A percentile compares a stretch with the other conserved stretches of the same genome.
phyloP scores from a whole-genome alignment of 2,888 invertebrate species.

The Mesochorus sp. region DNA sequence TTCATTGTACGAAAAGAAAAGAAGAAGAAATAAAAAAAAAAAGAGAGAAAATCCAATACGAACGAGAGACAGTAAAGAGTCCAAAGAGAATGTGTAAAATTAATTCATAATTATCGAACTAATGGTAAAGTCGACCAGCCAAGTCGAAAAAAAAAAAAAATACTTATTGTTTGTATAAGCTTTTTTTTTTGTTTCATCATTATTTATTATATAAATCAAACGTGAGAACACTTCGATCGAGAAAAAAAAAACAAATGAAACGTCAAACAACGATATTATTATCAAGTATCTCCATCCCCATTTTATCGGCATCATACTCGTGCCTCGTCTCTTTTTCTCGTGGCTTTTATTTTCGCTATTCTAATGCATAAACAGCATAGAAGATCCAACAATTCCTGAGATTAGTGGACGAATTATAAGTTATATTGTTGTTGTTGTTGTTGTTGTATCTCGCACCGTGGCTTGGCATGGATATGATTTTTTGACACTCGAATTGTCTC shows the following conservation, averaged over 20 bases:
- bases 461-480: not conserved
- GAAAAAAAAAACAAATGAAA: conserved; percentile 47
- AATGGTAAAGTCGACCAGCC: no score
- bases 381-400: conserved; percentile 64
- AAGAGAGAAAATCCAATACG: not conserved
- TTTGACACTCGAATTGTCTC: not conserved
- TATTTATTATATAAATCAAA: no score
- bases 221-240: conserved; percentile 17
- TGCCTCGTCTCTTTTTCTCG: conserved; percentile 17
- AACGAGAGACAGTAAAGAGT: not conserved
- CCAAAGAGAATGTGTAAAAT: not conserved
- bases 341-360: conserved; percentile 26
- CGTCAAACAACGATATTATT: conserved; percentile 55
- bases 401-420: conserved; percentile 67
- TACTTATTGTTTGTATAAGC: no score
- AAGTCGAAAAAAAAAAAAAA: no score
- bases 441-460: conserved; percentile 13
- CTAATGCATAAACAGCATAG: conserved; percentile 25
- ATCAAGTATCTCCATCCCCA: conserved; percentile 13
- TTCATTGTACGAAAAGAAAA: no score
- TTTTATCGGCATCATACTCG: not conserved
- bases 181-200: no score
- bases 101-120: no score
- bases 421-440: conserved; percentile 45
- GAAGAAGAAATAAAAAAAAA: not conserved